Evolutionary conservation across 2,888 invertebrate genomes (phyloP).

Genomic region (Elysia crispata): DNA sequence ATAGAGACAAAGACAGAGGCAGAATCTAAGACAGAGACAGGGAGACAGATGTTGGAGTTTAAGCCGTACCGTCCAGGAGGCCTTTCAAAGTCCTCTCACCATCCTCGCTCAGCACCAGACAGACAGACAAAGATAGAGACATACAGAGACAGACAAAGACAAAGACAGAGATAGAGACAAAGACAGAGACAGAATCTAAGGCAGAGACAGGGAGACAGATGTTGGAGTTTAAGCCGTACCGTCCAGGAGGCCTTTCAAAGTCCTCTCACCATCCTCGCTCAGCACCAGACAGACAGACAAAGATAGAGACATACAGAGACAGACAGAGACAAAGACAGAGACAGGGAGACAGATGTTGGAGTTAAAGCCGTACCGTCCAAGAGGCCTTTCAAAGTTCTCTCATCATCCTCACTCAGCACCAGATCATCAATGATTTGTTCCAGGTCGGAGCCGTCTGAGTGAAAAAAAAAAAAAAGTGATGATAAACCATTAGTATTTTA

Average conservation of each 20-base stretch:
- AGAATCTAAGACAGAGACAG: neutral
- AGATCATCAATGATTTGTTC: conserved; percentile 18
- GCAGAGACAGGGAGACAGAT: too few species aligned
- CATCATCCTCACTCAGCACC: conserved; percentile 23
- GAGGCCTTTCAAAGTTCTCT: conserved; percentile 12
- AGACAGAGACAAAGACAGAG: too few species aligned
- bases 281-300: too few species aligned
- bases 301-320: too few species aligned
- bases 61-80: neutral
- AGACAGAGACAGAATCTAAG: too few species aligned
- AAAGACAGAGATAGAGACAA: too few species aligned
- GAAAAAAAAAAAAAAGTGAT: neutral
- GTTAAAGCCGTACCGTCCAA: conserved; percentile 32
- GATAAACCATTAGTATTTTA: too few species aligned
- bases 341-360: neutral
- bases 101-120: too few species aligned
- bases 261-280: conserved; percentile 3
- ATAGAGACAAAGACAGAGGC: too few species aligned
- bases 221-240: conserved; percentile 22
- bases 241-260: conserved; percentile 24
- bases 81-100: too few species aligned
- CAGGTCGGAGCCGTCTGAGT: neutral
- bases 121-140: too few species aligned
- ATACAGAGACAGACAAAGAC: too few species aligned
- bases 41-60: neutral